Evolutionary conservation across 2,113 vertebrate species (phyloP).

Genomic region (Numenius arquata): DNA sequence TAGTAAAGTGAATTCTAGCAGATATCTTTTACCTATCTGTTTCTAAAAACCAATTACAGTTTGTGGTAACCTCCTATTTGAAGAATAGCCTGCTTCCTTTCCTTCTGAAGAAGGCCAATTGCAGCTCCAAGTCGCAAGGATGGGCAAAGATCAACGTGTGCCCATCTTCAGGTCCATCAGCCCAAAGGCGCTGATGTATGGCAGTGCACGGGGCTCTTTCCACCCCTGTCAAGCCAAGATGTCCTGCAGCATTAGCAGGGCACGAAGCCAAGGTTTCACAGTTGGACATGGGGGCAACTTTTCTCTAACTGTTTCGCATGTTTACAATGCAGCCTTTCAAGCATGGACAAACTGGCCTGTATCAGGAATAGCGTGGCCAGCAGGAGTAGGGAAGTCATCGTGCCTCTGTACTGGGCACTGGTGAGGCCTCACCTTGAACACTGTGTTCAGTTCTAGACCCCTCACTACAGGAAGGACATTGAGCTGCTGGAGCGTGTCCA

Average conservation of each 20-base stretch:
- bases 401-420: no score
- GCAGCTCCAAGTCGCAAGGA: neutral
- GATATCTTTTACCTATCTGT: neutral
- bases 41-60: neutral
- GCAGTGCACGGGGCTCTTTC: accelerated
- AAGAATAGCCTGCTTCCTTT: neutral
- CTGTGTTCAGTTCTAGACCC: no score
- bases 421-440: no score
- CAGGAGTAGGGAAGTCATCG: no score
- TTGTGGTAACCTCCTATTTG: neutral
- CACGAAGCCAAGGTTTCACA: neutral
- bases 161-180: neutral
- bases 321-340: neutral
- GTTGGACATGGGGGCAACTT: neutral
- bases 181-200: no score
- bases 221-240: neutral
- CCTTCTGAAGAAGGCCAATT: neutral
- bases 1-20: neutral
- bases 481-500: no score
- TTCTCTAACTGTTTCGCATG: neutral
- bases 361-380: no score
- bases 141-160: neutral
- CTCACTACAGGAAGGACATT: no score
- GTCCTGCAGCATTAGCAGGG: neutral
- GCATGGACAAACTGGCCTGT: accelerated